Evolutionary conservation across 2,888 invertebrate species (phyloP), one percentile per base, ranked within the genome.

Genomic region (Synanthedon tipuliformis): DNA sequence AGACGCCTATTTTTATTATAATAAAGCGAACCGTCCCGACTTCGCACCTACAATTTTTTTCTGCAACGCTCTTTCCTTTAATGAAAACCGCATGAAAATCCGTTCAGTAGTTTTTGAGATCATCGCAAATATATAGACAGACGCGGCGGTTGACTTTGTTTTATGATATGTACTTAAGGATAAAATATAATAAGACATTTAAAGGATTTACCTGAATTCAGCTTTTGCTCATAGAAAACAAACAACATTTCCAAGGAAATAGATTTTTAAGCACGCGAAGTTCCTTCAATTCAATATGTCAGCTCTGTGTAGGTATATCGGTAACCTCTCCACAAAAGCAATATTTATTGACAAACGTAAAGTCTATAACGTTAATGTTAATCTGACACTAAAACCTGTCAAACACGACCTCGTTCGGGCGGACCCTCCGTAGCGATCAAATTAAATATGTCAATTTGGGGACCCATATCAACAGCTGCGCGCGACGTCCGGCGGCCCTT

Each of bases 391-490:
- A 85, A 86, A 79, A 81, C 84, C 86, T 86, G 86, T 85, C 86
- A 83, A 80, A 81, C 83, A 78, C 69, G 78, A 70, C 69, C 74
- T 73, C 71, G 73, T 69, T 68, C 68, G 59, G 61, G 61, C 65
- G 65, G 80, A 77, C 81, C 83, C 83, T 80, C 81, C 78, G 81
- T 81, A 68, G 83, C 78, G 84, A 86, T 86, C 85, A 84, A 87
- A 87, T 87, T 87, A 87, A 87, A 87, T 86, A 86, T 86, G 87
- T 87, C 87, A 87, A 87, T 87, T 87, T 80, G 80, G 81, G 80
- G 76, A 87, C 87, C 86, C 86, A 83, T 86, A 87, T 87, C 87
- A 87, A 83, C 85, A 85, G 87, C 86, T 86, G 87, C 83, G 78
- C 77, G 77, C 78, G 85, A 81, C 83, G 83, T 84, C 80, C 83